Conservation (phyloP, 2,113 vertebrate species). For the Apaloderma vittatum region DNA sequence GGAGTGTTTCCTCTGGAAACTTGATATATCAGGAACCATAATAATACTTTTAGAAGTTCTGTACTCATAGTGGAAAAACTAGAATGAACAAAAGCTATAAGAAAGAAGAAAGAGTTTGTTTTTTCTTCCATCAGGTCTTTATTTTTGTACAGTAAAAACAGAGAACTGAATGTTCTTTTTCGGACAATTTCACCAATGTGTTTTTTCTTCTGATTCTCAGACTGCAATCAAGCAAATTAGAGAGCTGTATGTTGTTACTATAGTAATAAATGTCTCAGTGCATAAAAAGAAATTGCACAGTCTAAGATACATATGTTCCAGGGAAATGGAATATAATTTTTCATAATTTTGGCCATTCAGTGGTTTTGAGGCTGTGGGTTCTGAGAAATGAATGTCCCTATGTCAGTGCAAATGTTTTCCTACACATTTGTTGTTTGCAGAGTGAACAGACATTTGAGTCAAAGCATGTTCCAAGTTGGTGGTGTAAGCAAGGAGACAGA, state of each 20-base stretch:
- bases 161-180: conserved; percentile 44
- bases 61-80: not conserved
- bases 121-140: not conserved
- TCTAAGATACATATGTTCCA: conserved; percentile 1
- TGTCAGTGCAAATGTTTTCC: not conserved
- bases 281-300: conserved; percentile 49
- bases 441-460: not conserved
- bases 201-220: conserved; percentile 33
- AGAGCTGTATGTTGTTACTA: conserved; percentile 70
- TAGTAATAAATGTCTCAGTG: conserved; percentile 68
- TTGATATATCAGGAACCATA: not conserved
- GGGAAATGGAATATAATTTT: conserved; percentile 60
- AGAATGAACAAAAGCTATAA: not conserved
- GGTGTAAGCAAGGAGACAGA: not conserved
- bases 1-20: not conserved
- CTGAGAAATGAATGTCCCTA: not conserved
- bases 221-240: conserved; percentile 66
- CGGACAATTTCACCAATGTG: not conserved
- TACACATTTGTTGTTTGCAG: not conserved
- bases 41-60: not conserved
- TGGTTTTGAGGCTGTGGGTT: not conserved
- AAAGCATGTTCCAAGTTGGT: not conserved
- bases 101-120: not conserved
- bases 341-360: conserved; percentile 57
- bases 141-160: not conserved